Evolutionary conservation across 2,797 vertebrate genomes (phyloP).

Genomic region (Columba guinea): DNA sequence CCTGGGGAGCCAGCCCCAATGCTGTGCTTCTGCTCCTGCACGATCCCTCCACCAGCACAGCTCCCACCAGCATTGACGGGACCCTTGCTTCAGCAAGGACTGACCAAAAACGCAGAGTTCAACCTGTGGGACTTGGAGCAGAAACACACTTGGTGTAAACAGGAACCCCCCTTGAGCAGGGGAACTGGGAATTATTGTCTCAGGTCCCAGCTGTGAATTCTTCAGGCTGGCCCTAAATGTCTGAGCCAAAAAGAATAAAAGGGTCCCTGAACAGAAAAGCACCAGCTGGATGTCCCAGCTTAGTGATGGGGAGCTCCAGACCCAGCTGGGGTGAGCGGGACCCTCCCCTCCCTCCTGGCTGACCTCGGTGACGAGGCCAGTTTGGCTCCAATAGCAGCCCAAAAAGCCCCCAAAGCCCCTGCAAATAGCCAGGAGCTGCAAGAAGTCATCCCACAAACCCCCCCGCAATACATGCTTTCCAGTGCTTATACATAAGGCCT

Average conservation of each 20-base stretch:
- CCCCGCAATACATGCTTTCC: background rate
- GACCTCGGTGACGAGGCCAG: fast-evolving
- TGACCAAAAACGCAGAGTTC: background rate
- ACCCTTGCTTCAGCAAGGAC: background rate
- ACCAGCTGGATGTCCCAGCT: fast-evolving
- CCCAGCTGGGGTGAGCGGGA: background rate
- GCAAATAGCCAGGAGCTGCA: background rate
- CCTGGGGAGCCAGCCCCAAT: fast-evolving
- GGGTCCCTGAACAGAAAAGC: background rate
- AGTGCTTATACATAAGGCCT: conserved; percentile 2
- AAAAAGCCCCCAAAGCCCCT: background rate
- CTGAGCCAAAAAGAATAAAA: background rate
- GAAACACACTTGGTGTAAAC: background rate
- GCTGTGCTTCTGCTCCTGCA: background rate
- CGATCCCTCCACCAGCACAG: background rate
- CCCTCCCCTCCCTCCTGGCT: background rate
- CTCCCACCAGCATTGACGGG: fast-evolving
- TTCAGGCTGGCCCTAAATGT: background rate
- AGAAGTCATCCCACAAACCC: background rate
- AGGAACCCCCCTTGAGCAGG: background rate
- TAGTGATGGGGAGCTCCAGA: fast-evolving
- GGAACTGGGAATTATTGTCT: background rate
- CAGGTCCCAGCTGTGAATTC: background rate
- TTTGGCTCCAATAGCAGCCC: background rate
- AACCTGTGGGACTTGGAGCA: background rate